Percentiles rank a stretch among this genome's conserved stretches.
These are phyloP conservation scores for human DNA, from an alignment of 2,113 vertebrate genomes.

Conservation along the genomic window GRCh38 chr18:47234001-47234500, in stretches of 20 bases:
- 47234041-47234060: neutral
- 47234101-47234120: slow-evolving; percentile 30
- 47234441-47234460: neutral
- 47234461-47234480: neutral
- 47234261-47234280: slow-evolving; percentile 66
- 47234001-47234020: slow-evolving; percentile 35
- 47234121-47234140: slow-evolving; percentile 48
- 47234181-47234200: slow-evolving; percentile 81
- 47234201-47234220: slow-evolving; percentile 70
- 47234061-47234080: neutral
- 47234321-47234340: slow-evolving; percentile 70
- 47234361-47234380: slow-evolving; percentile 56
- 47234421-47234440: neutral
- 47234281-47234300: slow-evolving; percentile 77
- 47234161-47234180: slow-evolving; percentile 75
- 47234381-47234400: neutral
- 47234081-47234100: slow-evolving; percentile 52
- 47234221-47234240: slow-evolving; percentile 74
- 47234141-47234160: slow-evolving; percentile 63
- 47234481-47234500: neutral
- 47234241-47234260: slow-evolving; percentile 78
- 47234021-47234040: slow-evolving; percentile 16
- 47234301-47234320: slow-evolving; percentile 41
- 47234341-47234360: slow-evolving; percentile 53
- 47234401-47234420: neutral